A percentile compares a stretch with the other conserved stretches of the same genome.
Evolutionary conservation across 2,113 vertebrate genomes (phyloP).

Genomic region (Speoplatyrhinus poulsoni): DNA sequence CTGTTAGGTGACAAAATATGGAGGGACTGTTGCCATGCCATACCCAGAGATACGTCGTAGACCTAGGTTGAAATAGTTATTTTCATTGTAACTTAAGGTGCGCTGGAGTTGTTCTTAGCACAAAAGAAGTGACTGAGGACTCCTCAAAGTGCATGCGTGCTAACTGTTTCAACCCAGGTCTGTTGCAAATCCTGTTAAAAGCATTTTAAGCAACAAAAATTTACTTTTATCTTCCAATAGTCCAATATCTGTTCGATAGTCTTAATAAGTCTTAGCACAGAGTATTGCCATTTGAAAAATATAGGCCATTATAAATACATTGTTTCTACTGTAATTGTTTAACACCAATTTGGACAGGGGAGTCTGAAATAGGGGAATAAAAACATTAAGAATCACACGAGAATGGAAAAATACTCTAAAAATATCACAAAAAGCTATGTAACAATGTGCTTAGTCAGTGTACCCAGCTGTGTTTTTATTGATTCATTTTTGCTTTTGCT

Average conservation of each 20-base stretch:
- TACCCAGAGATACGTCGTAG: neutral
- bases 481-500: neutral
- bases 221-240: constrained; percentile 21
- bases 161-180: constrained; percentile 50
- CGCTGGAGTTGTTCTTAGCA: constrained; percentile 48
- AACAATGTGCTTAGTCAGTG: constrained; percentile 52
- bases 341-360: constrained; percentile 78
- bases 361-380: constrained; percentile 39
- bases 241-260: constrained; percentile 24
- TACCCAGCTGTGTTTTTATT: constrained; percentile 40
- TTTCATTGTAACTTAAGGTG: constrained; percentile 25
- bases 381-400: constrained; percentile 29
- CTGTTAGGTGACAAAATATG: neutral
- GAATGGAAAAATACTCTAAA: constrained; percentile 43
- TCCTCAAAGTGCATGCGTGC: constrained; percentile 63
- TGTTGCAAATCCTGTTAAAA: constrained; percentile 19
- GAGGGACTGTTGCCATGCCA: neutral
- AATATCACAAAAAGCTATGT: constrained; percentile 41
- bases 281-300: constrained; percentile 20
- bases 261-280: neutral
- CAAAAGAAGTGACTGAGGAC: constrained; percentile 36
- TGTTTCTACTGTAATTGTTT: constrained; percentile 65
- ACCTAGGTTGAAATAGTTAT: neutral
- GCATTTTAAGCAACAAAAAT: constrained; percentile 12
- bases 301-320: neutral